Evolutionary conservation across 2,113 vertebrate genomes (phyloP), one percentile per base, ranked within the genome.

Genomic region (Amia ocellicauda): DNA sequence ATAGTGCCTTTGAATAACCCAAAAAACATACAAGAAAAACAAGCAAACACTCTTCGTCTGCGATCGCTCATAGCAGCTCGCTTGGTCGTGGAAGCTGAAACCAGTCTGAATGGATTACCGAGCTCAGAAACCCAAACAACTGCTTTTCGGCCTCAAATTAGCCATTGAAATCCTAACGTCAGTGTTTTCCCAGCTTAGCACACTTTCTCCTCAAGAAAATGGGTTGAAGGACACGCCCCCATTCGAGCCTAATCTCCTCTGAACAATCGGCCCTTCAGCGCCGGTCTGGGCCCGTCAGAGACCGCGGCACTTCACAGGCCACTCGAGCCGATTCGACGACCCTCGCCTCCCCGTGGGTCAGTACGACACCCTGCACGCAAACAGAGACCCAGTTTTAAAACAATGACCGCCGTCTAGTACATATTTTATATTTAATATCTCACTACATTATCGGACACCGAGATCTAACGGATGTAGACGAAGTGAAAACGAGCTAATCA

Each of bases 141-240:
- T 79, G 85, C 83, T 82, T 83, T 88, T 88, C 81, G 87, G 72
- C 49, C 50, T 68, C 72, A 74, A 83, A 86, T 86, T 83, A 84
- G 72, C 69, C 79, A 77, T 75, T 79, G 78, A 85, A 83, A 85
- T 74, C 78, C 71, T 77, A 73, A 75, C 82, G 78, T 84, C 70
- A 69, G 54, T 51, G 64, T 51, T 75, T 70, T 67, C 72, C 28
- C 60, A 64, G 69, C 55, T 69, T 74, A 65, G 74, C 74, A 70
- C 78, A 64, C 53, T 14, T 50, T 58, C n/a, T 27, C 41, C 78
- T 67, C 66, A 78, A 73, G 73, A 69, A 67, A 78, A 71, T 73
- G 77, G 78, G 83, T 84, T 76, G 67, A 70, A 74, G 69, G 10
- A 8, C 73, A 74, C 68, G 76, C 75, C 71, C 83, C 66, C 43